Conservation (phyloP, 2,888 invertebrate species). For the Aspidiotus rigidus region DNA sequence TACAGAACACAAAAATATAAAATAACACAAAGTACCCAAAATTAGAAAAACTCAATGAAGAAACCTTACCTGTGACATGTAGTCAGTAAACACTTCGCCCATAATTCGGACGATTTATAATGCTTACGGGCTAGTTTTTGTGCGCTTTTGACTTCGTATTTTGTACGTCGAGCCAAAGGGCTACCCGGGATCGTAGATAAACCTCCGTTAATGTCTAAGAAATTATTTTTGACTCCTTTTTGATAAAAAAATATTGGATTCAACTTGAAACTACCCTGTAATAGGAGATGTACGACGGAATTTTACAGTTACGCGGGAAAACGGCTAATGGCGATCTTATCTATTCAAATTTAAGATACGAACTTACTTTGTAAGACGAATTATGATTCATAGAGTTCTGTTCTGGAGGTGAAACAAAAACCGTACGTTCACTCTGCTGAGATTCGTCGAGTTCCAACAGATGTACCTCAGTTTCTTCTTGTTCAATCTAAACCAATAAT, state of each 20-base stretch:
- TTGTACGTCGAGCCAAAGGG: conserved; percentile 85
- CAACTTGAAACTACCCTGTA: conserved; percentile 40
- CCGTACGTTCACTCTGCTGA: conserved; percentile 78
- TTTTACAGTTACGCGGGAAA: too few species aligned
- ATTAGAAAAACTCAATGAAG: conserved; percentile 5
- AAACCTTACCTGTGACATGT: conserved; percentile 61
- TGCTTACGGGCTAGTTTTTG: conserved; percentile 63
- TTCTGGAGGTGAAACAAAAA: conserved; percentile 91
- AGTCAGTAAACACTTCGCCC: conserved; percentile 82
- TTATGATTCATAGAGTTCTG: conserved; percentile 43
- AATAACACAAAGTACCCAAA: neutral
- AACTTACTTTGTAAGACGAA: conserved; percentile 38
- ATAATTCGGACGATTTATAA: conserved; percentile 66
- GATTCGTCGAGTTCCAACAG: conserved; percentile 73
- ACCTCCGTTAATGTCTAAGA: conserved; percentile 38
- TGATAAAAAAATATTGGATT: conserved; percentile 44
- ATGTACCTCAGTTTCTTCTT: conserved; percentile 51
- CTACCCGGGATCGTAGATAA: conserved; percentile 55
- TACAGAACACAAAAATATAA: conserved; percentile 41
- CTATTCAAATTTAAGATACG: conserved; percentile 36
- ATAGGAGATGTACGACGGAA: conserved; percentile 35
- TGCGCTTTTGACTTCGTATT: conserved; percentile 88
- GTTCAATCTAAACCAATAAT: conserved; percentile 40
- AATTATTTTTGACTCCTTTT: conserved; percentile 38
- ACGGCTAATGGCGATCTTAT: too few species aligned